phyloP scores from a whole-genome alignment of 2,888 invertebrate species.

The Lasioglossum marginatum region DNA sequence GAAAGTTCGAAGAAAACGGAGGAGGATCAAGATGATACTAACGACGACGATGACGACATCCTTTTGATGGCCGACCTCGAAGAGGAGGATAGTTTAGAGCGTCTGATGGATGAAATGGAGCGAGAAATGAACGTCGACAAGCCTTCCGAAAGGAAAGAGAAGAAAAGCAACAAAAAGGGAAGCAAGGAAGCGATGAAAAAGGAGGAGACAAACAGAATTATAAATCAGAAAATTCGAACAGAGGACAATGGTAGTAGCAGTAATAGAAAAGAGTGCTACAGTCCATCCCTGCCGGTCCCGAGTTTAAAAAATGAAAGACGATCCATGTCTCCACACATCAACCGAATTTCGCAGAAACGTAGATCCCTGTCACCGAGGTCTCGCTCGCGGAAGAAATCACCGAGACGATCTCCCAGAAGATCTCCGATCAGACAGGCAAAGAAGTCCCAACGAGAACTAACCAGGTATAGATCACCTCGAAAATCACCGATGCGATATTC shows the following conservation, averaged over 20 bases:
- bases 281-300: conserved; percentile 26
- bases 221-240: conserved; percentile 62
- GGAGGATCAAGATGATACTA: conserved; percentile 74
- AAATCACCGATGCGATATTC: conserved; percentile 80
- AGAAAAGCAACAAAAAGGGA: conserved; percentile 55
- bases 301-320: conserved; percentile 68
- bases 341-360: conserved; percentile 70
- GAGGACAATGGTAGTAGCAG: conserved; percentile 50
- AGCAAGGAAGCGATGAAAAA: conserved; percentile 68
- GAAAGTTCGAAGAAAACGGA: conserved; percentile 72
- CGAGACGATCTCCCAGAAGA: conserved; percentile 73
- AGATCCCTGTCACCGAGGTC: conserved; percentile 74
- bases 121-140: conserved; percentile 83
- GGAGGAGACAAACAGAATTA: conserved; percentile 56
- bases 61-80: conserved; percentile 83
- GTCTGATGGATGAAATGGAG: conserved; percentile 86
- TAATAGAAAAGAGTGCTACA: conserved; percentile 60
- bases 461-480: conserved; percentile 83
- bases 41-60: conserved; percentile 81
- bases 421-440: conserved; percentile 70
- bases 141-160: conserved; percentile 67
- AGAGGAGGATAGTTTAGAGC: conserved; percentile 85
- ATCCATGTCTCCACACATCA: conserved; percentile 71
- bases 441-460: conserved; percentile 74
- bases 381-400: conserved; percentile 72